Percentiles rank a stretch among this genome's conserved stretches.
Evolutionary conservation across 2,888 invertebrate species (phyloP).

Genomic region (Sipha maydis): DNA sequence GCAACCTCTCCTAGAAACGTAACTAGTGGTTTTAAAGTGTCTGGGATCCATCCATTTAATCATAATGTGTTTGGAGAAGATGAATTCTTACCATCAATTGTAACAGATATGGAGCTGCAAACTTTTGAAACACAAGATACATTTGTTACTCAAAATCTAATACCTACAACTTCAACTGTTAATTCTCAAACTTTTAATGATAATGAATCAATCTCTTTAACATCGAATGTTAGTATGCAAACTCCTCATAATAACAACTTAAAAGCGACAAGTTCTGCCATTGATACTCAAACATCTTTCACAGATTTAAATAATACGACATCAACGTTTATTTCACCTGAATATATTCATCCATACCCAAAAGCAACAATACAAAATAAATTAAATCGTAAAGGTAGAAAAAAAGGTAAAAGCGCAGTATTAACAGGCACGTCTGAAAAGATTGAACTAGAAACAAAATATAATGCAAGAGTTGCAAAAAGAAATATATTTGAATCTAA

Average conservation of each 20-base stretch:
- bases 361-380: neutral
- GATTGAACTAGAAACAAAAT: too few relatives aligned
- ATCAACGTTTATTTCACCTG: slow-evolving; percentile 1
- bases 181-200: too few relatives aligned
- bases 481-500: too few relatives aligned
- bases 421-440: too few relatives aligned
- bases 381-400: slow-evolving; percentile 8
- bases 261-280: too few relatives aligned
- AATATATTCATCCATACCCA: neutral
- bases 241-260: neutral
- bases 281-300: neutral
- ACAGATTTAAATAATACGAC: neutral
- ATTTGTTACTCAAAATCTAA: slow-evolving; percentile 2
- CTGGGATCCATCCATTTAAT: neutral
- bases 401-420: slow-evolving; percentile 3
- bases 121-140: neutral
- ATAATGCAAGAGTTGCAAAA: too few relatives aligned
- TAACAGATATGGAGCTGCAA: too few relatives aligned
- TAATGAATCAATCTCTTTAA: too few relatives aligned
- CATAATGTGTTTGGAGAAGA: too few relatives aligned
- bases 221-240: neutral
- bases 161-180: too few relatives aligned
- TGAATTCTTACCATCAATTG: too few relatives aligned
- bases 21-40: neutral
- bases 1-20: neutral